phyloP scores from a whole-genome alignment of 1,140 invertebrate species.

The Drosophila novamexicana region DNA sequence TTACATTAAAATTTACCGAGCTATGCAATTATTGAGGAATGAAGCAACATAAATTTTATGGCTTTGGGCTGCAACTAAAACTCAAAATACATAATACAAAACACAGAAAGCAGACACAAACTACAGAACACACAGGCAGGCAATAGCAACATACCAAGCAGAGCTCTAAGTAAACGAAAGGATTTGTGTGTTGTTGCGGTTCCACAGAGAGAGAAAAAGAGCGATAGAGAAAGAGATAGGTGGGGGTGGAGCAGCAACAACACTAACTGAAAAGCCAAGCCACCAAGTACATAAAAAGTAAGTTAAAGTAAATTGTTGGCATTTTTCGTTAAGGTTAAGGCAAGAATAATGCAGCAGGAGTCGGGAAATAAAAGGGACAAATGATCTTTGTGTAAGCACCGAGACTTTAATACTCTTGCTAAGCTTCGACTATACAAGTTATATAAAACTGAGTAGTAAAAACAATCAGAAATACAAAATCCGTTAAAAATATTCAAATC shows the following conservation, averaged over 20 bases:
- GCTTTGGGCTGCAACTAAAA: conserved; percentile 52
- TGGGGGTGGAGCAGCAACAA: conserved; percentile 9
- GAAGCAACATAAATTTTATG: conserved; percentile 81
- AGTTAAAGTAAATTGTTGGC: conserved; percentile 80
- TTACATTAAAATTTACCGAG: conserved; percentile 83
- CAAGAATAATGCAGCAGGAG: conserved; percentile 64
- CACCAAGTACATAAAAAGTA: conserved; percentile 81
- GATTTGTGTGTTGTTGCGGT: conserved; percentile 37
- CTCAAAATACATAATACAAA: conserved; percentile 37
- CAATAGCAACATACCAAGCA: conserved; percentile 19
- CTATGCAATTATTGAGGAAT: conserved; percentile 83
- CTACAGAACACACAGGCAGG: conserved; percentile 3
- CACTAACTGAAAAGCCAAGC: conserved; percentile 55
- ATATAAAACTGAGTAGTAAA: too few relatives aligned
- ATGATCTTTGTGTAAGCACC: conserved; percentile 3
- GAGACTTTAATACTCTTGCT: conserved; percentile 34
- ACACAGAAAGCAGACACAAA: conserved; percentile 17
- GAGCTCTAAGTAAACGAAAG: conserved; percentile 41
- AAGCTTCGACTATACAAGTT: too few relatives aligned
- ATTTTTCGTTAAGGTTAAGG: conserved; percentile 74
- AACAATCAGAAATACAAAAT: too few relatives aligned
- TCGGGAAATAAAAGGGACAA: conserved; percentile 46
- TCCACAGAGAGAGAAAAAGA: neutral
- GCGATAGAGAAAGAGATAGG: neutral
- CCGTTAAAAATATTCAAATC: neutral